Evolutionary conservation across 2,113 vertebrate genomes (phyloP), one percentile per base, ranked within the genome.

Genomic region (Colossoma macropomum): DNA sequence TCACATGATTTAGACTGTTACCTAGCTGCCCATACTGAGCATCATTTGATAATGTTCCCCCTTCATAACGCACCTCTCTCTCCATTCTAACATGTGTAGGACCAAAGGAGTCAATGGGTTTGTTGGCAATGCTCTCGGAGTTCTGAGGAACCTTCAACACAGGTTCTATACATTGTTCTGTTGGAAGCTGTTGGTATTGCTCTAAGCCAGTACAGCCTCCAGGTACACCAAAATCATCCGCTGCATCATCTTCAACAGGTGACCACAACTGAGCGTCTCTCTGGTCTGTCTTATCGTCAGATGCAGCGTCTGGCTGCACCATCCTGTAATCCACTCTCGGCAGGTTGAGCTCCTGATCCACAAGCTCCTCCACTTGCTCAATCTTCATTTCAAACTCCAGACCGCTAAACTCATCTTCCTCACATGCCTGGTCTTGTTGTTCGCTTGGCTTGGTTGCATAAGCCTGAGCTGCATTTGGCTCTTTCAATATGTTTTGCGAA

Each of bases 311-410:
- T 6, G 75, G 56, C 23, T 32, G 66, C 12, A 28, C 75, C 65
- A 73, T 52, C n/a, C 62, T 79, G 23, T 75, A 75, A 54, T 88
- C 81, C 27, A 30, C 11, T 30, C 75, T 34, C 25, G 34, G 38
- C 34, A 75, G 74, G 32, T 19, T 79, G 16, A 80, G 83, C 19
- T 80, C 82, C 72, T 80, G 85, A 83, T 86, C 81, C n/a, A 86
- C 85, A 12, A 81, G 70, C 32, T 88, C 84, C 27, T 87, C 85
- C 59, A 85, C 78, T 45, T 85, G 85, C 72, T 89, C 84, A 12
- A 85, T 75, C 83, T 88, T 88, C 71, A 85, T 85, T 54, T 84
- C 75, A 68, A 87, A 82, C 71, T 87, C 85, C 68, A 81, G 74
- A 38, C 77, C 68, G 28, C 85, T 63, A 21, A 85, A 69, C 56